Conservation (phyloP, 2,797 vertebrate genomes). For the Diceros bicornis region DNA sequence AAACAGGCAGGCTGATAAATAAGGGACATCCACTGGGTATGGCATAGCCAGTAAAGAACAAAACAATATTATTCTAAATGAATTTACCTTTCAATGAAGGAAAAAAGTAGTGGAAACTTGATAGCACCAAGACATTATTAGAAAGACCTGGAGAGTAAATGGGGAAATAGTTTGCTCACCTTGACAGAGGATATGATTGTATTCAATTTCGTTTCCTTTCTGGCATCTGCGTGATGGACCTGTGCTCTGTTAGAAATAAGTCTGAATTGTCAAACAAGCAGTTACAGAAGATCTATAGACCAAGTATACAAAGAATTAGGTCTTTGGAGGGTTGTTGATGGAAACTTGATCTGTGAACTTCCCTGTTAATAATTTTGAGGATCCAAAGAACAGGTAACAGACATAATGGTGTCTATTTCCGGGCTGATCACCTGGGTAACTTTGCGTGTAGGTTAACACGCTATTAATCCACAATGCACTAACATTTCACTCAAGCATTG, state of each 20-base stretch:
- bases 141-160: background rate
- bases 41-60: background rate
- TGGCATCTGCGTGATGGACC: background rate
- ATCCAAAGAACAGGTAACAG: background rate
- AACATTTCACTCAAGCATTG: background rate
- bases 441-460: background rate
- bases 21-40: background rate
- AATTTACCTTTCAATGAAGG: slow-evolving; percentile 28
- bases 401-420: background rate
- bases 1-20: background rate
- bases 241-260: slow-evolving; percentile 37
- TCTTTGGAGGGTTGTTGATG: background rate
- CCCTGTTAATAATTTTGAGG: background rate
- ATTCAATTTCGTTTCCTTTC: background rate
- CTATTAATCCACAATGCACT: background rate
- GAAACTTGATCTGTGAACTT: background rate
- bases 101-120: background rate
- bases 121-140: background rate
- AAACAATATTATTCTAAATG: slow-evolving; percentile 40
- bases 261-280: background rate
- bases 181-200: background rate
- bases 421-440: background rate
- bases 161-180: background rate
- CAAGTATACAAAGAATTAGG: background rate
- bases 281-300: background rate